Conservation (phyloP, 2,888 invertebrate species). For the Megastigmus dorsalis region DNA sequence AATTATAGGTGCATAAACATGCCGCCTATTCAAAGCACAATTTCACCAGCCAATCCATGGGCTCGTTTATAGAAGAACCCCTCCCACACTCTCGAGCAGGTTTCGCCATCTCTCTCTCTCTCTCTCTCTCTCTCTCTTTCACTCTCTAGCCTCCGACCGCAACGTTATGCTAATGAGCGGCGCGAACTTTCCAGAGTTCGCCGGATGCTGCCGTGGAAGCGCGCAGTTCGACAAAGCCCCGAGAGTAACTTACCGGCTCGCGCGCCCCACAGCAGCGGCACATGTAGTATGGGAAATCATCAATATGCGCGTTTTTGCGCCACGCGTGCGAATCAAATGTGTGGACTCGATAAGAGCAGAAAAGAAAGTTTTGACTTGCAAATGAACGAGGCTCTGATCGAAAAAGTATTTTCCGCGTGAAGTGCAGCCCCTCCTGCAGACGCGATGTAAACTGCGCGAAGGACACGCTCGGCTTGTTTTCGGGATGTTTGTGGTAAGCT, state of each 20-base stretch:
- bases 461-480: no score
- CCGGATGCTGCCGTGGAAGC: no score
- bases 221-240: no score
- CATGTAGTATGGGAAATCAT: neutral
- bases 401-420: neutral
- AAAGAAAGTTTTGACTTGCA: slow-evolving; percentile 15
- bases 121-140: no score
- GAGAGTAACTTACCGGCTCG: no score
- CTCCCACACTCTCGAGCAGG: no score
- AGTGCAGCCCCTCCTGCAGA: no score
- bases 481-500: no score
- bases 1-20: slow-evolving; percentile 6
- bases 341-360: no score
- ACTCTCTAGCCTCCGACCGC: neutral
- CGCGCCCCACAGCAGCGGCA: no score
- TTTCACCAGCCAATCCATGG: slow-evolving; percentile 13
- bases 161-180: slow-evolving; percentile 22
- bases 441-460: no score
- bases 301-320: slow-evolving; percentile 16
- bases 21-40: neutral
- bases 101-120: no score
- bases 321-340: slow-evolving; percentile 13
- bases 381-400: slow-evolving; percentile 1
- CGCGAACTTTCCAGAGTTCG: slow-evolving; percentile 2
- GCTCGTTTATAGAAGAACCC: neutral